Conservation (phyloP, 2,888 invertebrate species). For the Acleris laterana region DNA sequence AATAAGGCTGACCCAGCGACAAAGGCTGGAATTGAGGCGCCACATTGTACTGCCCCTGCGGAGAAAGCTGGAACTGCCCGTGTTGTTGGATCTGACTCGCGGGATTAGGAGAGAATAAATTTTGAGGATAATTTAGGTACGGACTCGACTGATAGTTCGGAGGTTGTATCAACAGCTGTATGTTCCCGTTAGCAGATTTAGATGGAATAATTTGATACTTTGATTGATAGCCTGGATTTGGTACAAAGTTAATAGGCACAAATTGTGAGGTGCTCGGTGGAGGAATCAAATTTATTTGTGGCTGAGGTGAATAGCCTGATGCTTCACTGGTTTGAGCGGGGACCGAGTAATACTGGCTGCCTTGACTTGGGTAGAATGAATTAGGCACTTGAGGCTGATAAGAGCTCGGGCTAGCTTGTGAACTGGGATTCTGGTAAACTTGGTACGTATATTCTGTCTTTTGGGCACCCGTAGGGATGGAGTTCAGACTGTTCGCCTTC, state of each 20-base stretch:
- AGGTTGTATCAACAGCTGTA: constrained; percentile 68
- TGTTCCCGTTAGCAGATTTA: constrained; percentile 62
- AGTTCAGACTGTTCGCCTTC: constrained; percentile 66
- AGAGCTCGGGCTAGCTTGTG: constrained; percentile 51
- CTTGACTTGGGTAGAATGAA: constrained; percentile 73
- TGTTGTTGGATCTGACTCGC: constrained; percentile 46
- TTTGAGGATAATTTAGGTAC: constrained; percentile 60
- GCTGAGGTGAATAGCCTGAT: constrained; percentile 52
- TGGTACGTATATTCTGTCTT: constrained; percentile 77
- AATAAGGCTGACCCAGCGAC: constrained; percentile 57
- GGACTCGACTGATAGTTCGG: constrained; percentile 53
- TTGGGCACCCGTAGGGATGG: constrained; percentile 73
- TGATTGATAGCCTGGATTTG: constrained; percentile 72
- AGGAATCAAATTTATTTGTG: constrained; percentile 59
- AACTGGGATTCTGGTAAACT: constrained; percentile 65
- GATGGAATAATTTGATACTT: constrained; percentile 74
- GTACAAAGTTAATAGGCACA: constrained; percentile 71
- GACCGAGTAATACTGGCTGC: constrained; percentile 65
- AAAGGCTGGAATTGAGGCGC: constrained; percentile 53
- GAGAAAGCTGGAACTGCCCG: constrained; percentile 60
- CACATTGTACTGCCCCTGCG: constrained; percentile 42
- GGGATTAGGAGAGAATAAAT: constrained; percentile 46
- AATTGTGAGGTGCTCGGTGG: constrained; percentile 48
- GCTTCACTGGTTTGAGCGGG: constrained; percentile 53
- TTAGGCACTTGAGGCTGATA: constrained; percentile 68